These are phyloP conservation scores for Valencia hispanica DNA, from an alignment of 2,797 vertebrate genomes.

Conservation along the genomic window DNA sequence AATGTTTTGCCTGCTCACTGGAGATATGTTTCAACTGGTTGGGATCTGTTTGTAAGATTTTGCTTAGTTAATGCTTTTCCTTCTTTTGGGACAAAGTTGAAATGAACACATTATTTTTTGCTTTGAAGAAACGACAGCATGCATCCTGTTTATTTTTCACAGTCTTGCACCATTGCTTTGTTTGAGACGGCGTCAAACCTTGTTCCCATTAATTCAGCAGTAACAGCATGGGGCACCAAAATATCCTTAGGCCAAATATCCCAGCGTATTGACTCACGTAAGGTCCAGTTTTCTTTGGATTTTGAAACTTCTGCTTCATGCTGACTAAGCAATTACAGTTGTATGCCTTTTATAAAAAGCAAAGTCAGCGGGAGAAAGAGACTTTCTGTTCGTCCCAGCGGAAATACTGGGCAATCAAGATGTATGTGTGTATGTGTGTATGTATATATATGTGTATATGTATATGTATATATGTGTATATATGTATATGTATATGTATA, in stretches of 20 bases:
- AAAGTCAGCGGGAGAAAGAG: not conserved
- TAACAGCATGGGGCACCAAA: conserved; percentile 1
- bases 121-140: not conserved
- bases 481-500: no score
- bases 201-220: conserved; percentile 3
- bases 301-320: conserved; percentile 14
- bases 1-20: not conserved
- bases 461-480: no score
- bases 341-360: not conserved
- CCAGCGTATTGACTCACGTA: conserved; percentile 8
- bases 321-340: conserved; percentile 11
- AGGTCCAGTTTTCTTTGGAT: not conserved
- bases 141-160: not conserved
- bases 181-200: not conserved
- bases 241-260: conserved; percentile 11
- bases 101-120: not conserved
- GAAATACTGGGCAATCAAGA: not conserved
- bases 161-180: conserved; percentile 5
- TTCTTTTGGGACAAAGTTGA: not conserved
- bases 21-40: not conserved
- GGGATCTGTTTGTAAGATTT: not conserved
- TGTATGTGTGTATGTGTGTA: no score
- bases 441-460: no score
- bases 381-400: not conserved
- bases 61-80: not conserved